These are phyloP conservation scores for Caenorhabditis sinica DNA, from an alignment of 2,888 invertebrate species.

Conservation along the genomic window DNA sequence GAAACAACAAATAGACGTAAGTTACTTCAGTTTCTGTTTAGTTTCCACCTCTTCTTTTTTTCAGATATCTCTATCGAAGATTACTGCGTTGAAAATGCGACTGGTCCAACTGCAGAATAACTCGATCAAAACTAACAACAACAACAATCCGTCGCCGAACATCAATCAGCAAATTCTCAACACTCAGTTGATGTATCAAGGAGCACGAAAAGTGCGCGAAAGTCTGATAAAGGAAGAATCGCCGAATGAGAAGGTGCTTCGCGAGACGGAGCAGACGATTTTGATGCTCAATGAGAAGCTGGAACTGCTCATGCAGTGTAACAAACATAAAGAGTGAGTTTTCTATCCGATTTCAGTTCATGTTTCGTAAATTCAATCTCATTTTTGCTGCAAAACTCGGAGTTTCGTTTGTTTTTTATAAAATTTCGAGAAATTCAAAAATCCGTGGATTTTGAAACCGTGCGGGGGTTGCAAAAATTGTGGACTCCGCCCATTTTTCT, in stretches of 20 bases:
- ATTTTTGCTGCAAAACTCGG: too few relatives aligned
- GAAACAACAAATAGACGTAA: constrained; percentile 59
- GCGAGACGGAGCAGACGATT: constrained; percentile 57
- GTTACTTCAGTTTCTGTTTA: neutral
- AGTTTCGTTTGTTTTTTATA: neutral
- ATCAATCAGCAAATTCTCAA: constrained; percentile 43
- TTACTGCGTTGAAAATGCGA: constrained; percentile 50
- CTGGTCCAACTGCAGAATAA: constrained; percentile 39
- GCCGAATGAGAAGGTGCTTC: constrained; percentile 47
- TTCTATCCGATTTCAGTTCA: neutral
- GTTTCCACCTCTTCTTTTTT: neutral
- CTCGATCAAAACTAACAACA: neutral
- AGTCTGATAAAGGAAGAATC: constrained; percentile 44
- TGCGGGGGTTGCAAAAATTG: neutral
- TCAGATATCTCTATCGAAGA: constrained; percentile 55
- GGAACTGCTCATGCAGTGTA: constrained; percentile 47
- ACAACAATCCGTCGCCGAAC: neutral
- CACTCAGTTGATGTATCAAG: constrained; percentile 48
- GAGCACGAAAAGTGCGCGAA: constrained; percentile 48
- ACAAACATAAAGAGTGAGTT: constrained; percentile 28
- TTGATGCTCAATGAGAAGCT: constrained; percentile 59
- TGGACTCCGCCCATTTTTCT: constrained; percentile 5
- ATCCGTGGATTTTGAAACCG: neutral
- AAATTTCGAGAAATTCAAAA: neutral
- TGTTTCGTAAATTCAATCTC: too few relatives aligned